Base-by-base conservation (phyloP, 2,888 invertebrate species). In the Agelastica alni region DNA sequence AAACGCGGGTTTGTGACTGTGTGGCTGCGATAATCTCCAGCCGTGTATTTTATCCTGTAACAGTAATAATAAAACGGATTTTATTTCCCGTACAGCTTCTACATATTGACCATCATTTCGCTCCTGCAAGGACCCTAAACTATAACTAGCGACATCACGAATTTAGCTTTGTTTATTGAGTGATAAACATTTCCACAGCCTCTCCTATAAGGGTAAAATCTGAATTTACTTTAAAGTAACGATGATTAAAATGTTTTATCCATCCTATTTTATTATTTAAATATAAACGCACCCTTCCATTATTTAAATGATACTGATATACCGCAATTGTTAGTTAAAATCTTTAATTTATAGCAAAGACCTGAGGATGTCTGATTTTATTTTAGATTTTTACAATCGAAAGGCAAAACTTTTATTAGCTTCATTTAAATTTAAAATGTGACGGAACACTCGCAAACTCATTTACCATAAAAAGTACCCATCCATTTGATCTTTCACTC, bases 101-200 rank as follows among this genome's bases (percentile, higher is more conserved):
- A 59, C 66, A 67, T 67, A 66, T 66, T 69, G 69, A 66, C 67
- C 67, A 66, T 61, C 51, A 60, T 58, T 54, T 57, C 45, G 62
- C 64, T 64, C 59, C 62, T 64, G 65, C 59, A 59, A 62, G 60
- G 59, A 59, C 62, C 65, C 63, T 59, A 61, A 62, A 61, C 59
- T 56, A 61, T 60, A 62, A 58, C 62, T 56, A 54, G 62, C 63
- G 65, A 66, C 68, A 64, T 61, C 62, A 61, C 63, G 63, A 63
- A 65, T 65, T 64, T 61, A 61, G 64, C 65, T 65, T 71, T 72
- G 72, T 74, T 76, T 75, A 75, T 75, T 68, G 74, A 72, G 75
- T 75, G 75, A 75, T 75, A 76, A 75, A 76, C 69, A 70, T 72
- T 65, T 70, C 68, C 68, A 68, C 68, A 2, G 26, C 26, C 26